A percentile compares a stretch with the other conserved stretches of the same genome.
These are phyloP conservation scores for Sebastes steindachneri DNA, from an alignment of 2,797 vertebrate species.

Conservation along the genomic window DNA sequence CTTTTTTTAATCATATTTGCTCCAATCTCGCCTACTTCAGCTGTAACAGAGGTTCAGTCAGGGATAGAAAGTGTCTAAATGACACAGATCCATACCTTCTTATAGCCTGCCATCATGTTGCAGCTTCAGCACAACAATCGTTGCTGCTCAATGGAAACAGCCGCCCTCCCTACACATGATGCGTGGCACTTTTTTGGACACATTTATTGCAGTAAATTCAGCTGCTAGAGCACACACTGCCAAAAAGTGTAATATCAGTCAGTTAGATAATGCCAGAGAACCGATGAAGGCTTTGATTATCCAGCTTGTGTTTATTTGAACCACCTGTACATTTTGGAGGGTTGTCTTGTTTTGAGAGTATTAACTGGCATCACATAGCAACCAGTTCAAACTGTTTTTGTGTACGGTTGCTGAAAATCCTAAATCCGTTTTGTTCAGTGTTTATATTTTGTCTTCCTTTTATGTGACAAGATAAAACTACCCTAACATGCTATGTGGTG, in stretches of 20 bases:
- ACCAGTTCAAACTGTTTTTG: background rate
- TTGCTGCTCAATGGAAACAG: background rate
- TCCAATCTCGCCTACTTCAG: background rate
- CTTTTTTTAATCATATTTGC: no score
- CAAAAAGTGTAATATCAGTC: background rate
- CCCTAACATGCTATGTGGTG: background rate
- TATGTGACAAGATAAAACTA: background rate
- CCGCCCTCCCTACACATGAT: background rate
- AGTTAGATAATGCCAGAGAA: background rate
- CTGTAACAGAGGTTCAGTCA: background rate
- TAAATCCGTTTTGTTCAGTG: background rate
- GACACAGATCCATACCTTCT: background rate
- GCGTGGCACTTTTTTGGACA: background rate
- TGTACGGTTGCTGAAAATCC: background rate
- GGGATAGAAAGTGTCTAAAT: background rate
- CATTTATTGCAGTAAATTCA: constrained; percentile 7
- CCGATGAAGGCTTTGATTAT: constrained; percentile 12
- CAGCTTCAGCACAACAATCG: background rate
- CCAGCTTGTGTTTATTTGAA: constrained; percentile 11
- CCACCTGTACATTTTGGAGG: constrained; percentile 13
- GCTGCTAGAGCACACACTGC: background rate
- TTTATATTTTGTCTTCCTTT: background rate
- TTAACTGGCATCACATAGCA: constrained; percentile 1
- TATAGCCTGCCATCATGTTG: background rate
- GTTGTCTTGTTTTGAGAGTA: background rate